Conservation (phyloP, 2,888 invertebrate genomes). For the Drosophila meridiana region DNA sequence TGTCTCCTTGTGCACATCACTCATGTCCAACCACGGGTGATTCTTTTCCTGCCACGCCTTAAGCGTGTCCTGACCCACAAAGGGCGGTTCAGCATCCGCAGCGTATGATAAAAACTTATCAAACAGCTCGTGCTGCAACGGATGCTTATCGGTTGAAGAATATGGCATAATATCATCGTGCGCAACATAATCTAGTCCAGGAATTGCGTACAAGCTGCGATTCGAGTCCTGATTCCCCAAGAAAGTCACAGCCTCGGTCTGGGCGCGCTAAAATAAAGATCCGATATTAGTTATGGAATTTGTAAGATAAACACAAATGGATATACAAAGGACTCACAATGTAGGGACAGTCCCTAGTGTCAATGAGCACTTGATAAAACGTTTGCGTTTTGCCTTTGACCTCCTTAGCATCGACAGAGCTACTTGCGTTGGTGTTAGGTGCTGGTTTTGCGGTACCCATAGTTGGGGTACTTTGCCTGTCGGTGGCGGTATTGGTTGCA, state of each 20-base stretch:
- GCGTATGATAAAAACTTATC: conserved; percentile 96
- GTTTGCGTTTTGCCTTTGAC: conserved; percentile 96
- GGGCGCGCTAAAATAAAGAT: conserved; percentile 89
- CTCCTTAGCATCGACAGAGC: conserved; percentile 87
- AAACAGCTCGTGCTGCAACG: conserved; percentile 97
- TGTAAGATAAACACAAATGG: too few species aligned
- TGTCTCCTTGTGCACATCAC: conserved; percentile 98
- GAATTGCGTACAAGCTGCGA: conserved; percentile 97
- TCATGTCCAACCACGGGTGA: conserved; percentile 98
- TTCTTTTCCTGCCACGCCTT: conserved; percentile 98
- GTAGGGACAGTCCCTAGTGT: conserved; percentile 97
- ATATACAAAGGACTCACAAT: conserved; percentile 86
- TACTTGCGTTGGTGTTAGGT: conserved; percentile 17
- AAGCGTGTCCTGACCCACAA: conserved; percentile 94
- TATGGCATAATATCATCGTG: conserved; percentile 99
- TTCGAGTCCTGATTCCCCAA: conserved; percentile 98
- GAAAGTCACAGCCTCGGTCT: conserved; percentile 98
- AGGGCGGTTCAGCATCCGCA: conserved; percentile 93
- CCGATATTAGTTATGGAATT: not conserved
- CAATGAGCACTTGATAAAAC: conserved; percentile 99
- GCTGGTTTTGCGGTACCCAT: conserved; percentile 42
- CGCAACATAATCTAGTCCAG: conserved; percentile 98
- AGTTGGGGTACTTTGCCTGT: conserved; percentile 30
- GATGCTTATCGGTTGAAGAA: conserved; percentile 92
- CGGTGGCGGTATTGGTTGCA: conserved; percentile 10